Evolutionary conservation across 2,888 invertebrate genomes (phyloP).

Genomic region (Caenorhabditis virilis): DNA sequence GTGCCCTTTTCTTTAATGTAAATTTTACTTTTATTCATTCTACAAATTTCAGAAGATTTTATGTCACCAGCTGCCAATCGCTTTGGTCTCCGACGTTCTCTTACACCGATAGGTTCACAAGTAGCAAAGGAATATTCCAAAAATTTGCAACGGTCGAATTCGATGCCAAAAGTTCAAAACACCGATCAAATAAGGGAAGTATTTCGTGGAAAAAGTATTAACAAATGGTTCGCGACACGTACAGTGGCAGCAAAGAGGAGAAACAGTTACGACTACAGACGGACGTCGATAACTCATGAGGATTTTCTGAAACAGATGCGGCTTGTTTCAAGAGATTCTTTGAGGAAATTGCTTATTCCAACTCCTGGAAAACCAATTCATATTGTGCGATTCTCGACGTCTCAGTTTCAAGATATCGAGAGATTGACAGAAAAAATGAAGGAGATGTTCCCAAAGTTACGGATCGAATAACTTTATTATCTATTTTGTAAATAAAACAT

Average conservation of each 20-base stretch:
- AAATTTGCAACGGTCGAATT: slow-evolving; percentile 19
- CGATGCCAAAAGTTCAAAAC: slow-evolving; percentile 20
- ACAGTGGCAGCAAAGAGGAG: slow-evolving; percentile 21
- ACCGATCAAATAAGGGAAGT: slow-evolving; percentile 27
- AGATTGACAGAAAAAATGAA: too few species aligned
- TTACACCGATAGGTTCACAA: background rate
- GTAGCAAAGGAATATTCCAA: too few species aligned
- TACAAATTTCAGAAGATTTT: background rate
- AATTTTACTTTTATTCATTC: too few species aligned
- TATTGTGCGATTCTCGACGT: too few species aligned
- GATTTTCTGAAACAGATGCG: slow-evolving; percentile 32
- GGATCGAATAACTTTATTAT: too few species aligned
- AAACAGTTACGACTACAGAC: slow-evolving; percentile 26
- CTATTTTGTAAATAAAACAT: too few species aligned
- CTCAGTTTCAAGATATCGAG: too few species aligned
- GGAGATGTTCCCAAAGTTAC: too few species aligned
- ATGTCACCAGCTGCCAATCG: background rate
- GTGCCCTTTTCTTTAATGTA: background rate
- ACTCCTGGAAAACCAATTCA: too few species aligned
- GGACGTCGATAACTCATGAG: slow-evolving; percentile 28
- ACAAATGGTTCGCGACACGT: slow-evolving; percentile 34
- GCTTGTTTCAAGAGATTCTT: slow-evolving; percentile 17
- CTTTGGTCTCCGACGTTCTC: background rate
- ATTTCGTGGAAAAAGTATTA: slow-evolving; percentile 16
- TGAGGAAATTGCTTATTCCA: slow-evolving; percentile 27